Conservation (phyloP, 2,888 invertebrate genomes). For the Phorcus lineatus region DNA sequence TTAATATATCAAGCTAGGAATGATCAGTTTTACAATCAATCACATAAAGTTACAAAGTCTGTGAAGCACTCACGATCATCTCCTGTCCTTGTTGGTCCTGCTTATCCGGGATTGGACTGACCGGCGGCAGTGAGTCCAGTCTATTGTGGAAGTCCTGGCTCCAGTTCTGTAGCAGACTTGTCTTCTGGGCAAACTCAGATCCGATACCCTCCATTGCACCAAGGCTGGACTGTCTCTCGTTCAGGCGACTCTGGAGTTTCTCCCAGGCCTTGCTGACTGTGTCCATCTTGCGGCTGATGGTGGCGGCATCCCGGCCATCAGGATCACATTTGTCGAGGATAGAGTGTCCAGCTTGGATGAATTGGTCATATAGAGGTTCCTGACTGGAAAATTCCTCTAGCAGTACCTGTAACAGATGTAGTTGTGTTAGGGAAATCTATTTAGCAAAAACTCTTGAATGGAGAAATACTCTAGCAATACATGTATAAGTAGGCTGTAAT, state of each 20-base stretch:
- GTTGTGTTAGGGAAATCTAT: no score
- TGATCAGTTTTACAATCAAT: no score
- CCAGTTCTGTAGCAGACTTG: constrained; percentile 89
- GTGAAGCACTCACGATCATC: constrained; percentile 80
- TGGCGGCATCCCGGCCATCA: constrained; percentile 70
- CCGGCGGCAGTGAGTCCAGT: constrained; percentile 85
- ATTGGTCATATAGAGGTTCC: constrained; percentile 90
- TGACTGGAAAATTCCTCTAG: constrained; percentile 96
- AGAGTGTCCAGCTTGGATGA: constrained; percentile 87
- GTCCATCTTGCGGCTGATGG: constrained; percentile 77
- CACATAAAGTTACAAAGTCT: no score
- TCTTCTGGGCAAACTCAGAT: constrained; percentile 92
- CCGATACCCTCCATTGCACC: constrained; percentile 94
- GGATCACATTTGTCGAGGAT: constrained; percentile 81
- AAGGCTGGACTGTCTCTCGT: constrained; percentile 79
- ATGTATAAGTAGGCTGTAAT: no score
- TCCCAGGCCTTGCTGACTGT: constrained; percentile 86
- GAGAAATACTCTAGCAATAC: no score
- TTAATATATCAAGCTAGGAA: no score
- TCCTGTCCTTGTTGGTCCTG: constrained; percentile 91
- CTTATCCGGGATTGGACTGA: constrained; percentile 79
- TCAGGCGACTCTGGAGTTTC: constrained; percentile 80
- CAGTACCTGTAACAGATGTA: constrained; percentile 81
- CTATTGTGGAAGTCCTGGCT: constrained; percentile 90
- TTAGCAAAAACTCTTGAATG: no score